Percentiles rank a stretch among this genome's conserved stretches.
phyloP scores from a whole-genome alignment of 2,113 vertebrate genomes.

The Rhombomys opimus region DNA sequence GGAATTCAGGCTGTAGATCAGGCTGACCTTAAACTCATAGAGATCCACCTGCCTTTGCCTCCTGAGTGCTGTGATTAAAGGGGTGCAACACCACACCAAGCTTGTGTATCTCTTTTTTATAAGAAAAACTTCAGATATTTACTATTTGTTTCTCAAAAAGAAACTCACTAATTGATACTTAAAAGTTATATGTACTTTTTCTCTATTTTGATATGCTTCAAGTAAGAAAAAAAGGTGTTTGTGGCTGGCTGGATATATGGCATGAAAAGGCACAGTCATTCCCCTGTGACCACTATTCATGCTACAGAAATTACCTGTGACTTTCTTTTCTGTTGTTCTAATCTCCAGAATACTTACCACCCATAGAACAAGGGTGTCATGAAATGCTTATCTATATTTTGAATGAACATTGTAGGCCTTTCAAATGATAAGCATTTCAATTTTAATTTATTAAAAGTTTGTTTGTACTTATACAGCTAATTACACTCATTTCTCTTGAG shows the following conservation, averaged over 20 bases:
- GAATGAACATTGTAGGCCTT: conserved; percentile 35
- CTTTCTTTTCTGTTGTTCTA: conserved; percentile 30
- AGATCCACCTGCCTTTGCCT: neutral
- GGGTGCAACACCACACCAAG: neutral
- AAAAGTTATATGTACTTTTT: conserved; percentile 19
- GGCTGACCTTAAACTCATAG: neutral
- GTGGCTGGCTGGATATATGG: neutral
- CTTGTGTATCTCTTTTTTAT: neutral
- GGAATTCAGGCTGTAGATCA: neutral
- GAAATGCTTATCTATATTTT: conserved; percentile 35
- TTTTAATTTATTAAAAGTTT: neutral
- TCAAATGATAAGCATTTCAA: conserved; percentile 2
- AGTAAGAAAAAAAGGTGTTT: conserved; percentile 3
- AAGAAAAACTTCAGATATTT: conserved; percentile 19
- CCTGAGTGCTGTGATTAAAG: neutral
- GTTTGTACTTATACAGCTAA: conserved; percentile 4
- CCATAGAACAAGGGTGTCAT: neutral
- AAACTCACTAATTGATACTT: conserved; percentile 34
- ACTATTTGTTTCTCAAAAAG: conserved; percentile 34
- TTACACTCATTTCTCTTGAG: conserved; percentile 49
- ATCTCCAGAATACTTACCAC: neutral
- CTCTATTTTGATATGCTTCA: conserved; percentile 17
- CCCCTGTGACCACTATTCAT: neutral
- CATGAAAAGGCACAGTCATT: neutral
- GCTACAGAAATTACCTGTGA: neutral